Evolutionary conservation across 2,888 invertebrate genomes (phyloP), one percentile per base, ranked within the genome.

Genomic region (Trachelus iudaicus): DNA sequence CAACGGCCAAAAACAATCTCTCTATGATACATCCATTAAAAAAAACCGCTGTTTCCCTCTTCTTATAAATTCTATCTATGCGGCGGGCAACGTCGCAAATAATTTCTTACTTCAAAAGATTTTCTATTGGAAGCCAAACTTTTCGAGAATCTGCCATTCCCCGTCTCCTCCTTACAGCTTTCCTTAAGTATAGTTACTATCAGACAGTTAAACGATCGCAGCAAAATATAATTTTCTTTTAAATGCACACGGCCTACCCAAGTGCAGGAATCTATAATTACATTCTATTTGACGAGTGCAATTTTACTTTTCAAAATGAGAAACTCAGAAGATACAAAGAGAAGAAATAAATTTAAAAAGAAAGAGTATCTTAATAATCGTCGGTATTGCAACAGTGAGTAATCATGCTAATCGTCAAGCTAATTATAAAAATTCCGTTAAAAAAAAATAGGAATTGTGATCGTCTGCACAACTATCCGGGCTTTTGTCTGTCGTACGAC

Each of bases 401-500:
- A 56, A 56, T 56, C 56, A 6, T 56, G 23, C 56, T 56, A 56
- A 56, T 56, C 56, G 56, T 56, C 23, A 56, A 23, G 56, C 56
- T 56, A 56, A 56, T 56, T 40, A 40, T 40, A 35, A 15, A 23
- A 23, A 56, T 56, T 56, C 56, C 9, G 9, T 23, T 0, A 23
- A 56, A 56, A 23, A 23, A 56, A 56, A 56, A 56, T 23, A 23
- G 9, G 23, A 56, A 56, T 56, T 31, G 71, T 31, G 34, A 31
- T 71, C 71, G 71, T 33, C 13, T 33, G 71, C 71, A 71, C 6
- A 71, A 31, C 31, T 71, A 71, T 71, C 71, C 23, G 23, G 71
- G 78, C 78, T 78, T 78, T 34, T 73, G 73, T 31, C 75, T 75
- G 56, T 78, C 75, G 56, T 78, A 75, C 73, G 73, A 69, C 73